Evolutionary conservation across 1,140 invertebrate genomes (phyloP).

Genomic region (Drusus annulatus): DNA sequence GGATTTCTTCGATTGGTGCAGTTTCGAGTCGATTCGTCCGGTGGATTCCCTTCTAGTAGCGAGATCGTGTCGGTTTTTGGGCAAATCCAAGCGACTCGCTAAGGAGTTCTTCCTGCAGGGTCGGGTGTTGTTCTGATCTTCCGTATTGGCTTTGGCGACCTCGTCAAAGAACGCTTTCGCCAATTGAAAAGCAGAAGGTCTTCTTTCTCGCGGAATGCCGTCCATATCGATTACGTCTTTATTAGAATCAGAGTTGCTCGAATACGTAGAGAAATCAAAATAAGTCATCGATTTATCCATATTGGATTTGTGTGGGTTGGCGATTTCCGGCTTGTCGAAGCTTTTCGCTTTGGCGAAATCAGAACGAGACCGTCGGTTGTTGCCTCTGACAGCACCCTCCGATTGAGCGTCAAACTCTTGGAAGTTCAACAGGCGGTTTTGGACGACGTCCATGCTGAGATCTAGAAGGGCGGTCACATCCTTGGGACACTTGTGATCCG

Average conservation of each 20-base stretch:
- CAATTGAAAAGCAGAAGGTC: conserved; percentile 53
- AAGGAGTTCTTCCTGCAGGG: conserved; percentile 51
- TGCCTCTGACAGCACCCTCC: not conserved
- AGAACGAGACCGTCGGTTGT: not conserved
- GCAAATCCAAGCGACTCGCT: conserved; percentile 48
- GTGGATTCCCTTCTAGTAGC: conserved; percentile 47
- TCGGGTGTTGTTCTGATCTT: not conserved
- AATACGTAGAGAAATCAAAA: conserved; percentile 41
- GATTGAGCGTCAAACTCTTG: not conserved
- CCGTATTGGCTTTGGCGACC: conserved; percentile 35
- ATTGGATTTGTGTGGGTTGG: not conserved
- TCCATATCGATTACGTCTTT: not conserved
- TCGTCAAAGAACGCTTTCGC: conserved; percentile 57
- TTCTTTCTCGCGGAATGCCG: conserved; percentile 33
- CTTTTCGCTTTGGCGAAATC: conserved; percentile 32
- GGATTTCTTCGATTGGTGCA: not conserved
- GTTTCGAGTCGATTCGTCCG: conserved; percentile 41
- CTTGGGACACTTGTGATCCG: conserved; percentile 76
- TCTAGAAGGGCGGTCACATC: conserved; percentile 75
- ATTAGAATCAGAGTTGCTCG: not conserved
- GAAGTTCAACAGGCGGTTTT: conserved; percentile 55
- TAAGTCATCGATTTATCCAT: conserved; percentile 45
- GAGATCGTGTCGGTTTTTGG: conserved; percentile 49
- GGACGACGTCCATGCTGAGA: conserved; percentile 74
- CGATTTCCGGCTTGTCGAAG: conserved; percentile 30